Base-by-base conservation (phyloP, 1,140 invertebrate species). In the Zaprionus davidi region DNA sequence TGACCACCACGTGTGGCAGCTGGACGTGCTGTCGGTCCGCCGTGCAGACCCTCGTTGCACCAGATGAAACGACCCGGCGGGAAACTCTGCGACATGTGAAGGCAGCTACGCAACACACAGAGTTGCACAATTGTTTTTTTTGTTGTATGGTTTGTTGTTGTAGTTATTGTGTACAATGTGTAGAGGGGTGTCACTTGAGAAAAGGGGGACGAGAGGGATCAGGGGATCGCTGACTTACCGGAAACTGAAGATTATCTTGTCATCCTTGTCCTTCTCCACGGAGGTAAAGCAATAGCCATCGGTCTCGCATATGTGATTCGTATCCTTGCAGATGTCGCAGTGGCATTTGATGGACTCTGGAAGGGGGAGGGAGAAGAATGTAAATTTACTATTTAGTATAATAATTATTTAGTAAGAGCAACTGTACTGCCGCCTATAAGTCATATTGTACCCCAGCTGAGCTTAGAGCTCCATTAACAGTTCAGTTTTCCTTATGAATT, bases 261-360 rank as follows among this genome's bases (percentile, higher is more conserved):
- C 63, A 62, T 94, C 94, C 79, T 95, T 94, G 59, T 95, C 94
- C 74, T 96, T 92, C 69, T 95, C 95, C 65, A 96, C 96, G 31
- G 96, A 96, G 4, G 97, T 96, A 81, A 96, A 98, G 93, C 97
- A 98, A 83, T 95, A 96, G 20, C 97, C 97, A 94, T 98, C 97
- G 6, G 97, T 98, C 91, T 96, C 95, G 93, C 97, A 98, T 34
- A 97, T 97, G 85, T 95, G 93, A 93, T 98, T 97, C n/a, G 93
- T 94, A n/a, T 95, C 94, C 60, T 92, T 87, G 92, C 96, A 97
- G 86, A 96, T 95, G 90, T 97, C 96, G 93, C 96, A 97, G 91
- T 96, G 94, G 92, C 96, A 97, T 92, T 95, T 95, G 41, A 92
- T 75, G 67, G 95, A 86, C 82, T 94, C 95, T 96, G 71, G 1